These are phyloP conservation scores for Neoaliturus tenellus DNA, from an alignment of 2,888 invertebrate genomes.

Conservation along the genomic window DNA sequence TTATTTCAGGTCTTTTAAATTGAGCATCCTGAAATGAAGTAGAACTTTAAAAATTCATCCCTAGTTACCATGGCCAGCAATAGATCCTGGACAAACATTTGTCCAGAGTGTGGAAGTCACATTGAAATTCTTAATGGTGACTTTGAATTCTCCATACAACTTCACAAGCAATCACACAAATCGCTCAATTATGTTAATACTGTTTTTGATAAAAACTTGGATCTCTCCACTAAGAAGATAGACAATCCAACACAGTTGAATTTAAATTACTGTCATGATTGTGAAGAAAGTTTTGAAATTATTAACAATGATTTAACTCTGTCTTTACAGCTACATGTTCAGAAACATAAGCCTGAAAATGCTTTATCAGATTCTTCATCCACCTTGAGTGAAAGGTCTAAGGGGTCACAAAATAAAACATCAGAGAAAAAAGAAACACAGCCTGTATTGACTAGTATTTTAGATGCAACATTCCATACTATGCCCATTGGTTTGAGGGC, in stretches of 20 bases:
- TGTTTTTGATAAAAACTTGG: neutral
- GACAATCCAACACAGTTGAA: neutral
- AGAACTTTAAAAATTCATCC: neutral
- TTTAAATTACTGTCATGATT: neutral
- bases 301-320: constrained; percentile 7
- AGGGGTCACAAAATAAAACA: neutral
- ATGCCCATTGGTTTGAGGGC: constrained; percentile 15
- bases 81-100: neutral
- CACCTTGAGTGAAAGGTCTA: neutral
- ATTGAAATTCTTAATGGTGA: constrained; percentile 37
- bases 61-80: neutral
- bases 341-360: neutral
- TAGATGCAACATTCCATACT: neutral
- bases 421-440: neutral
- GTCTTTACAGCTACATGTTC: constrained; percentile 5
- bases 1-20: neutral
- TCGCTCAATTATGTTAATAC: neutral
- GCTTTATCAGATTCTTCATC: neutral
- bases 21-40: neutral
- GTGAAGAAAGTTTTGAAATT: constrained; percentile 19
- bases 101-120: constrained; percentile 17
- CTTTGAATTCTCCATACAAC: constrained; percentile 20
- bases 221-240: neutral
- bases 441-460: neutral
- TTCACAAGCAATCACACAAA: constrained; percentile 31